Evolutionary conservation across 2,797 vertebrate genomes (phyloP), one percentile per base, ranked within the genome.

Genomic region (Hirundo rustica): DNA sequence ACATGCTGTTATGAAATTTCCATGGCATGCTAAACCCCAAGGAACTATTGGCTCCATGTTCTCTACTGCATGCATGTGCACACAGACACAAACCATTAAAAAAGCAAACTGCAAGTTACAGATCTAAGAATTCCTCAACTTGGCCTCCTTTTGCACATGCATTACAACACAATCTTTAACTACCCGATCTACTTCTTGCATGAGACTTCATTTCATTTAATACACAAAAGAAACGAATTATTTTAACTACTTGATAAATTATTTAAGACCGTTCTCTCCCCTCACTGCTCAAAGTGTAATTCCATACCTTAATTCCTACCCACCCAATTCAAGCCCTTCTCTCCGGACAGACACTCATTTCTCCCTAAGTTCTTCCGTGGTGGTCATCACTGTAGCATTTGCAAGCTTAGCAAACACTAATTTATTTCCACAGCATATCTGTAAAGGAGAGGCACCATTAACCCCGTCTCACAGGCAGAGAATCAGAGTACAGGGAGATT

Each of bases 391-490:
- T 53, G 27, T 1, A 75, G 32, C 73, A 70, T 81, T 66, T 65
- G 20, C 85, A 22, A 72, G 42, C 32, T 92, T 67, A 72, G 71
- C 26, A 79, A 93, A 88, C 44, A 25, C 45, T 79, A 36, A 91
- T 75, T 86, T 84, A 84, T 70, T 95, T 91, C 71, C 85, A 88
- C 9, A 73, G 71, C 21, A 3, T 75, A 75, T 11, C 50, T 81
- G 23, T 22, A 38, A 85, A 84, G 32, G 29, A 88, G 51, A 79
- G 48, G 32, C 76, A 89, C 70, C 53, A 81, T 70, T 68, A 93
- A 78, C 70, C 55, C 71, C 51, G 58, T 72, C 86, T 92, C 79
- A 88, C 0, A 88, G 76, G 66, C 40, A 45, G 62, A 89, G 34
- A 94, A 84, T 51, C 60, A 86, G 20, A 84, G 60, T 20, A 76